Evolutionary conservation across 2,113 vertebrate species (phyloP).

Genomic region (Jaculus jaculus): DNA sequence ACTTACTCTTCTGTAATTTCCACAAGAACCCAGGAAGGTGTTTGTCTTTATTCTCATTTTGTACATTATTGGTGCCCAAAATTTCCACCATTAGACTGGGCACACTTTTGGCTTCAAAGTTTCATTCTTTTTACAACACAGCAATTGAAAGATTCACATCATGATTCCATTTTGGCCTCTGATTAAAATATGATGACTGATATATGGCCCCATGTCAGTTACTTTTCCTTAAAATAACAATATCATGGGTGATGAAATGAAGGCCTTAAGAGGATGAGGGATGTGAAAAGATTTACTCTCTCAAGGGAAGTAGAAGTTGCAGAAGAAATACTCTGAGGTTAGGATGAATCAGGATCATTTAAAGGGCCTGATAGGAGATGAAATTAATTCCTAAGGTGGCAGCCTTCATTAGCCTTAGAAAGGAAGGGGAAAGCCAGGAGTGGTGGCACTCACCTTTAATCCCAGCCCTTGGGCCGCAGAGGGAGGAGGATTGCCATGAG

Average conservation of each 20-base stretch:
- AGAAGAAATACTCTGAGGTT: neutral
- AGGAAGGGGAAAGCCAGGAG: neutral
- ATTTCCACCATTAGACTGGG: neutral
- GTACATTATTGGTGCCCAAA: neutral
- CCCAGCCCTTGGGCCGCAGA: too few relatives aligned
- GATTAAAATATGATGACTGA: neutral
- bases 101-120: neutral
- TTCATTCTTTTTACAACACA: neutral
- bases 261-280: neutral
- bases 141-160: neutral
- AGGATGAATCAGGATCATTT: neutral
- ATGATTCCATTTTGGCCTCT: neutral
- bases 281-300: conserved; percentile 1
- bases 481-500: too few relatives aligned
- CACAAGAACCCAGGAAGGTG: neutral
- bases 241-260: neutral
- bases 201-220: neutral
- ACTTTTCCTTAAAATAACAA: conserved; percentile 23
- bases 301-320: neutral
- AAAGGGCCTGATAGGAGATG: neutral
- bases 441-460: too few relatives aligned
- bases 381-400: neutral
- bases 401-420: neutral
- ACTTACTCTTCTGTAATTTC: neutral
- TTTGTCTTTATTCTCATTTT: neutral